Base-by-base conservation (phyloP, 2,888 invertebrate genomes). In the Drosophila heteroneura region DNA sequence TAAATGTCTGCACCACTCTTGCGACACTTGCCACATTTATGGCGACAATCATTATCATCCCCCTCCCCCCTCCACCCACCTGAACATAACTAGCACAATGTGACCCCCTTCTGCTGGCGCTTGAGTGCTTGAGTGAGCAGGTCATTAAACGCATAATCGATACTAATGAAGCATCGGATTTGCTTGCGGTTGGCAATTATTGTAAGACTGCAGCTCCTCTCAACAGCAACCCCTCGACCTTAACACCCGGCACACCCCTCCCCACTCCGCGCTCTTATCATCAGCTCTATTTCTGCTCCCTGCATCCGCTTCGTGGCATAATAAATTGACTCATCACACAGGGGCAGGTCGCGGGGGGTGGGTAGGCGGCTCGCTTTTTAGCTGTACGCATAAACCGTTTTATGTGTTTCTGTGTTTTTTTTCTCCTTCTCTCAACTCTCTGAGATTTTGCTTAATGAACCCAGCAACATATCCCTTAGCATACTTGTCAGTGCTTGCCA, bases 61-160 rank as follows among this genome's bases (percentile, higher is more conserved):
- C 1, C 16, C 16, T 6, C 0, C 12, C 4, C 44, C 28, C 14
- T 10, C 4, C 37, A n/a, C n/a, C 19, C 5, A 10, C 26, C 3
- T 32, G 2, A n/a, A 26, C 51, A 26, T 51, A 44, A 16, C 47
- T 51, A 19, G 51, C 51, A 30, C 28, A 54, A 33, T 22, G 22
- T 6, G 22, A 4, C 19, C 10, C 28, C 47, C 53, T 16, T 6
- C 63, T 32, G 33, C 16, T 16, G 47, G 16, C 47, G 47, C 26
- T 26, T 26, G 33, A 28, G 30, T 51, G 41, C 57, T 39, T 39
- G 58, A 53, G 26, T 72, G 71, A 72, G 69, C 69, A 74, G 81
- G 81, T 87, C 84, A 82, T 85, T 87, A 85, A 88, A 83, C 79
- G 85, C 79, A 85, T 88, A 85, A 85, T 85, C 85, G 85, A 85